Percentiles rank a stretch among this genome's conserved stretches.
Evolutionary conservation across 2,888 invertebrate genomes (phyloP).

Genomic region (Cheilosia vulpina): DNA sequence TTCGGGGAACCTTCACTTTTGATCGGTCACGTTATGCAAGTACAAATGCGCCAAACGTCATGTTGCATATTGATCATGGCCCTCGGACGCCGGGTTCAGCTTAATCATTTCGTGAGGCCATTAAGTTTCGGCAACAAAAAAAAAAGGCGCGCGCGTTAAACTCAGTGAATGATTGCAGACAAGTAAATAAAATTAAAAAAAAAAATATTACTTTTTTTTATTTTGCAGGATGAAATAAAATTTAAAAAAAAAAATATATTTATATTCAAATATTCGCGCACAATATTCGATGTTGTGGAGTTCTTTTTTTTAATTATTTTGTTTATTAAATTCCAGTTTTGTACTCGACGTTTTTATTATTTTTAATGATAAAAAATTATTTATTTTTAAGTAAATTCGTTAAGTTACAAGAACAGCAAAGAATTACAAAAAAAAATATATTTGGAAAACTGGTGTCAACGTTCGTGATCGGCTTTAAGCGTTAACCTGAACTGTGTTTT

Average conservation of each 20-base stretch:
- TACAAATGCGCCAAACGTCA: conserved; percentile 39
- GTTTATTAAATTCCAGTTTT: conserved; percentile 38
- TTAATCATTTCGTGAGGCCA: neutral
- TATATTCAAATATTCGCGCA: conserved; percentile 23
- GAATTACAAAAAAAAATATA: neutral
- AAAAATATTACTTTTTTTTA: conserved; percentile 50
- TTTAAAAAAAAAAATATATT: conserved; percentile 9
- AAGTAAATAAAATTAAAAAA: conserved; percentile 1
- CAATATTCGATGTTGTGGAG: neutral
- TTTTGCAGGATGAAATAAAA: conserved; percentile 17
- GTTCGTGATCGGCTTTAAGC: conserved; percentile 46
- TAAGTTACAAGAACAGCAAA: conserved; percentile 32
- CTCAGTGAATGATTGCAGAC: conserved; percentile 57
- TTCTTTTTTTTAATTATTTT: conserved; percentile 4
- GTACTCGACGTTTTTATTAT: conserved; percentile 45
- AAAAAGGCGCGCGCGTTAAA: conserved; percentile 2
- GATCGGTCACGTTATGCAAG: conserved; percentile 67
- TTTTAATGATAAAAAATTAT: neutral
- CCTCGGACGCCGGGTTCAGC: conserved; percentile 53
- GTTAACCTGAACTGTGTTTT: conserved; percentile 32
- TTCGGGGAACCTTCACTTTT: conserved; percentile 55
- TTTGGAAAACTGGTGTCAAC: conserved; percentile 43
- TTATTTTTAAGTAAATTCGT: conserved; percentile 63
- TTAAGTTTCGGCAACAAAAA: neutral
- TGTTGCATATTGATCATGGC: conserved; percentile 61